These are phyloP conservation scores for Sander lucioperca DNA, from an alignment of 2,113 vertebrate species.

Conservation along the genomic window DNA sequence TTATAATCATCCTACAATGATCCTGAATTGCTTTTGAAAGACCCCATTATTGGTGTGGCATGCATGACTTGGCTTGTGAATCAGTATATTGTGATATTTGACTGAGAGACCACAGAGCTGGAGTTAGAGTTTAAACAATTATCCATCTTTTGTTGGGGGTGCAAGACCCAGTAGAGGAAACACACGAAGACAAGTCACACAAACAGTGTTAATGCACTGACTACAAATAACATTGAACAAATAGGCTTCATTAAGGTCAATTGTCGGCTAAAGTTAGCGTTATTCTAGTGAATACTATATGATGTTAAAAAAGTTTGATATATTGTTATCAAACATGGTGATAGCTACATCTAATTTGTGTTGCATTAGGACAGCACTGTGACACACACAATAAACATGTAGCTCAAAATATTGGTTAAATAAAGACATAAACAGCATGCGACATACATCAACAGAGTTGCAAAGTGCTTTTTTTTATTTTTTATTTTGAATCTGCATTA, in stretches of 20 bases:
- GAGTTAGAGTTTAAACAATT: not conserved
- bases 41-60: not conserved
- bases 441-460: slow-evolving; percentile 71
- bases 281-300: not conserved
- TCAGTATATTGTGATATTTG: not conserved
- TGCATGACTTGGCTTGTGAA: slow-evolving; percentile 36
- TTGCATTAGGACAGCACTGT: not conserved
- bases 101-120: not conserved
- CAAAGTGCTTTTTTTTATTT: slow-evolving; percentile 71
- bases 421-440: slow-evolving; percentile 60
- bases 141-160: slow-evolving; percentile 9
- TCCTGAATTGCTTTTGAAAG: slow-evolving; percentile 61
- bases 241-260: not conserved
- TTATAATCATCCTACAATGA: not conserved
- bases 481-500: slow-evolving; percentile 75
- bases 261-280: not conserved
- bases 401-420: slow-evolving; percentile 12
- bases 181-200: slow-evolving; percentile 58
- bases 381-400: slow-evolving; percentile 30
- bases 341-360: not conserved
- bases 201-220: not conserved
- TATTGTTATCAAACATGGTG: not conserved
- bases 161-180: slow-evolving; percentile 70
- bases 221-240: slow-evolving; percentile 14
- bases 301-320: not conserved